Evolutionary conservation across 2,888 invertebrate genomes (phyloP).

Genomic region (Trilocha varians): DNA sequence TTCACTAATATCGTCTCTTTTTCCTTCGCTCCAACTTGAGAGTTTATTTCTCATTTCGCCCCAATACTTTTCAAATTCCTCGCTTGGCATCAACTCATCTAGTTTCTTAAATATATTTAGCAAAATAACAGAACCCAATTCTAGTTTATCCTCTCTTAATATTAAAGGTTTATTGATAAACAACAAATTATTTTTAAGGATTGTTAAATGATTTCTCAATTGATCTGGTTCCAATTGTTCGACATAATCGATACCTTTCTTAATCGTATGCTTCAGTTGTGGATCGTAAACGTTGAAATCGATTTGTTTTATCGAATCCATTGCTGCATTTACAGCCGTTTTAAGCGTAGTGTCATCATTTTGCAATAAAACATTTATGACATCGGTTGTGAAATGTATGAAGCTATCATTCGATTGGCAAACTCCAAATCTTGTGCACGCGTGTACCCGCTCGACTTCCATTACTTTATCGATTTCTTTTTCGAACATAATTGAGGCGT

Average conservation of each 20-base stretch:
- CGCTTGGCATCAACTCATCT: slow-evolving; percentile 18
- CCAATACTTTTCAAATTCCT: slow-evolving; percentile 21
- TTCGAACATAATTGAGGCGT: slow-evolving; percentile 12
- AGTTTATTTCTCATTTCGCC: slow-evolving; percentile 16
- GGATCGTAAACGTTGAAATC: slow-evolving; percentile 17
- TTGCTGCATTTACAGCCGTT: slow-evolving; percentile 21
- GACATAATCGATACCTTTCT: slow-evolving; percentile 6
- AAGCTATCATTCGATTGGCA: slow-evolving; percentile 26
- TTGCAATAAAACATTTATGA: slow-evolving; percentile 19
- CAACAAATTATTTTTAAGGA: slow-evolving; percentile 19
- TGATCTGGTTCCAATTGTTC: slow-evolving; percentile 9
- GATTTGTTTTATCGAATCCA: slow-evolving; percentile 24
- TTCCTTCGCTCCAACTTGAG: slow-evolving; percentile 16
- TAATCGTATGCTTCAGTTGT: slow-evolving; percentile 12
- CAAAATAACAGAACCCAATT: slow-evolving; percentile 26
- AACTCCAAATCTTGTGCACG: slow-evolving; percentile 29
- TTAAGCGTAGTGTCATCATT: slow-evolving; percentile 22
- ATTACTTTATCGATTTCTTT: slow-evolving; percentile 25
- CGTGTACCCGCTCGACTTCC: slow-evolving; percentile 20
- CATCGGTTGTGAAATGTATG: slow-evolving; percentile 20
- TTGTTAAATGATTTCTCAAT: slow-evolving; percentile 12
- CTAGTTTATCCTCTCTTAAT: slow-evolving; percentile 5
- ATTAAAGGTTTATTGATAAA: slow-evolving; percentile 25
- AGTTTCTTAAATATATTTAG: slow-evolving; percentile 25
- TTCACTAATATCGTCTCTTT: slow-evolving; percentile 14